Evolutionary conservation across 2,888 invertebrate species (phyloP).

Genomic region (Machimus rusticus): DNA sequence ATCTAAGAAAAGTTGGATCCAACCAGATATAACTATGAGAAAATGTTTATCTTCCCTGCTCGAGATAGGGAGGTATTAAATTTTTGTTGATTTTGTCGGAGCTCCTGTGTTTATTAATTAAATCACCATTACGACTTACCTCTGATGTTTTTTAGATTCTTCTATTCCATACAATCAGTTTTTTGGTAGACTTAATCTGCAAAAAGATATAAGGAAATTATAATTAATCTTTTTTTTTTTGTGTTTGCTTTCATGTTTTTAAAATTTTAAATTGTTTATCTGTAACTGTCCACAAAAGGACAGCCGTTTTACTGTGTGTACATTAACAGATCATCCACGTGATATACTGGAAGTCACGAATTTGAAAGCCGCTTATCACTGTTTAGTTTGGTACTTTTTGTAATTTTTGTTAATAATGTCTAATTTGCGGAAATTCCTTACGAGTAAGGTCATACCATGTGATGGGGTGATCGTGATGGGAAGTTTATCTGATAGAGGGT

Average conservation of each 20-base stretch:
- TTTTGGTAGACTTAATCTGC: not conserved
- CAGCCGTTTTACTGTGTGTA: not conserved
- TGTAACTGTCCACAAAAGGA: not conserved
- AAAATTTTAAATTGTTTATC: not conserved
- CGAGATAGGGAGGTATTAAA: not conserved
- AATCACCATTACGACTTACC: slow-evolving; percentile 2
- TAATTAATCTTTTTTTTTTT: not conserved
- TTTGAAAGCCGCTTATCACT: not conserved
- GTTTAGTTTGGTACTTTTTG: not conserved
- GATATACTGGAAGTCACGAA: not conserved
- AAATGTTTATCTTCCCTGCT: not conserved
- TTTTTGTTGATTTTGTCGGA: not conserved
- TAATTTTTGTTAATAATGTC: not conserved
- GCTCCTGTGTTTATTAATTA: not conserved
- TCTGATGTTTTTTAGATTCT: not conserved
- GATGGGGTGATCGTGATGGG: too few species aligned
- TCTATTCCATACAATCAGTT: slow-evolving; percentile 17
- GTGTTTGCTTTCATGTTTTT: not conserved
- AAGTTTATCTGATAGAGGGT: not conserved
- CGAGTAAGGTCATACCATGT: not conserved
- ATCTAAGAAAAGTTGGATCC: not conserved
- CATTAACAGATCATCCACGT: not conserved
- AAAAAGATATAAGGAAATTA: not conserved
- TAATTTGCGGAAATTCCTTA: not conserved
- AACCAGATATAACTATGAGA: not conserved